Percentiles rank a stretch among this genome's conserved stretches.
Evolutionary conservation across 1,140 invertebrate genomes (phyloP).

Genomic region (Panagrolaimus sp.): DNA sequence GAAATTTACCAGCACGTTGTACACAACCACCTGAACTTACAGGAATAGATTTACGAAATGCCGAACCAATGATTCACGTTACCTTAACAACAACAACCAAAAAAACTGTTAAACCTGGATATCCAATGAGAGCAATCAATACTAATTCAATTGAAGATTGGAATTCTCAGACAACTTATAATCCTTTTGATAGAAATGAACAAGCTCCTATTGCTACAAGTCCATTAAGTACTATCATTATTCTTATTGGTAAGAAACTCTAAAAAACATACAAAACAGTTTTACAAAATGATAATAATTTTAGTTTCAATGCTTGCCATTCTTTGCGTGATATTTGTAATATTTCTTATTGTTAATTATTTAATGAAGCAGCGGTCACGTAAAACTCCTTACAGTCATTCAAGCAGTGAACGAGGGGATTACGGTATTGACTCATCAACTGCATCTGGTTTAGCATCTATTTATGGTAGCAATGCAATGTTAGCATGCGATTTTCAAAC

Average conservation of each 20-base stretch:
- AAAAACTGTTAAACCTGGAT: not conserved
- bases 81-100: not conserved
- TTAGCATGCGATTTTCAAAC: not conserved
- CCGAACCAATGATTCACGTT: not conserved
- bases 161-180: too few species aligned
- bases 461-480: conserved; percentile 7
- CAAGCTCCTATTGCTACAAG: not conserved
- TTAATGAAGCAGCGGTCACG: too few species aligned
- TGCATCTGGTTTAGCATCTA: conserved; percentile 6
- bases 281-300: not conserved
- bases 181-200: not conserved
- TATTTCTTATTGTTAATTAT: not conserved
- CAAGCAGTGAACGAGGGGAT: not conserved
- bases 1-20: not conserved
- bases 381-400: not conserved
- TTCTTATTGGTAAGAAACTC: not conserved
- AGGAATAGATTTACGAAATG: not conserved
- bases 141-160: too few species aligned
- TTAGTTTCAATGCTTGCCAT: not conserved
- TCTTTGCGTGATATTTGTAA: not conserved
- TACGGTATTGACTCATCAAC: conserved; percentile 1
- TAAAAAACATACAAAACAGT: not conserved
- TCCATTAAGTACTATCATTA: not conserved
- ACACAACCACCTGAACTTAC: not conserved
- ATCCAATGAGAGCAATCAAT: too few species aligned